phyloP scores from a whole-genome alignment of 2,797 vertebrate species.

The Myripristis murdjan region DNA sequence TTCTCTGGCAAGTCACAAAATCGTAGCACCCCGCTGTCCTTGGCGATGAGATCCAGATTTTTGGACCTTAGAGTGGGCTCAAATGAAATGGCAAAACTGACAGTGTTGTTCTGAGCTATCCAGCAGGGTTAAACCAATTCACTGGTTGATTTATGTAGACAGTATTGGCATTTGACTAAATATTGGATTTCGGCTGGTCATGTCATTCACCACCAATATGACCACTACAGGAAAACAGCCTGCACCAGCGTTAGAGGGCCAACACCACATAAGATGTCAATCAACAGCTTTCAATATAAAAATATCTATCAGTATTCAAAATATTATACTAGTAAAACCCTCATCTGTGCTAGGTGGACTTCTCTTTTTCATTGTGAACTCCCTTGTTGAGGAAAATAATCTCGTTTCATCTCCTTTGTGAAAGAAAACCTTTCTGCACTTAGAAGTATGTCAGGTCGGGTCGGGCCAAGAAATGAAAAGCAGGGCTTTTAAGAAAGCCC shows the following conservation, averaged over 20 bases:
- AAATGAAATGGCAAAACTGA: no score
- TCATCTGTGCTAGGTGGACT: neutral
- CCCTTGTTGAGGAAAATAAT: neutral
- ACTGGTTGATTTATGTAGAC: no score
- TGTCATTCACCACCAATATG: no score
- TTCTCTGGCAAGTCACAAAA: constrained; percentile 41
- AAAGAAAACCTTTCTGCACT: neutral
- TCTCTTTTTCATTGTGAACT: constrained; percentile 29
- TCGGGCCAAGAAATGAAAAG: constrained; percentile 32
- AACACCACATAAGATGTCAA: no score
- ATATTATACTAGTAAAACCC: neutral
- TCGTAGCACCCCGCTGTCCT: constrained; percentile 16
- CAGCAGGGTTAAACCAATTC: neutral
- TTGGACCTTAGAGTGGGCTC: constrained; percentile 15
- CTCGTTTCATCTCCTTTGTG: neutral
- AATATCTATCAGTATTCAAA: neutral
- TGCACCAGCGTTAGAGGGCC: no score
- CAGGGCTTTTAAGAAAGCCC: constrained; percentile 48
- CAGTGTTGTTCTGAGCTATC: no score
- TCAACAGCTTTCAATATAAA: no score
- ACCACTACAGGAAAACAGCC: no score
- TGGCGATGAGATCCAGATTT: constrained; percentile 31
- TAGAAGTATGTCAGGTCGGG: neutral
- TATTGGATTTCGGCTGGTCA: no score
- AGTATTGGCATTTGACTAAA: no score